Conservation (phyloP, 2,113 vertebrate species). For the Rhagologus leucostigma region DNA sequence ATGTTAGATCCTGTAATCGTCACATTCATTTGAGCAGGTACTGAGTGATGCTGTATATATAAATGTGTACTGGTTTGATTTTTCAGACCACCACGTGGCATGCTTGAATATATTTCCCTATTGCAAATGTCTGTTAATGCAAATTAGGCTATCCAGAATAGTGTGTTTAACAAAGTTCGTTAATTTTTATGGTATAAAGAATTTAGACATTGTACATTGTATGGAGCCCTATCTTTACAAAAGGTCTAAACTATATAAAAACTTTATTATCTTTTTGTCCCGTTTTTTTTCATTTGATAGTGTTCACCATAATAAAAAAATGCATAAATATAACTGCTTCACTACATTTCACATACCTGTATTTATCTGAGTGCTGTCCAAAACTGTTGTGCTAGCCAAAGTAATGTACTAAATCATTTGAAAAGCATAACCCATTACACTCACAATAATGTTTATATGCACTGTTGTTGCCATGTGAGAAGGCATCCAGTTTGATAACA, state of each 20-base stretch:
- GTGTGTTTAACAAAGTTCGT: conserved; percentile 83
- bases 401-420: conserved; percentile 82
- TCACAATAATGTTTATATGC: conserved; percentile 84
- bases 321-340: conserved; percentile 84
- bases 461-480: conserved; percentile 88
- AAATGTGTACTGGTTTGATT: conserved; percentile 86
- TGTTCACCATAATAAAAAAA: conserved; percentile 81
- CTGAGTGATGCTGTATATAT: conserved; percentile 94
- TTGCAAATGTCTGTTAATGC: conserved; percentile 88
- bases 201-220: conserved; percentile 76
- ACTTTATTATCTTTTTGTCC: conserved; percentile 71
- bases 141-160: conserved; percentile 88
- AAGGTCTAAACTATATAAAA: conserved; percentile 77
- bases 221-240: conserved; percentile 76
- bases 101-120: conserved; percentile 85
- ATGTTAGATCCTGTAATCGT: conserved; percentile 84
- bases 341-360: conserved; percentile 92
- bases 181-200: conserved; percentile 80
- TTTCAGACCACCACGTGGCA: conserved; percentile 90
- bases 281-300: conserved; percentile 76
- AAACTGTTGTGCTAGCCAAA: conserved; percentile 89
- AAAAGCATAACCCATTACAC: conserved; percentile 76
- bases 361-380: conserved; percentile 91
- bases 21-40: conserved; percentile 99
- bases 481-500: conserved; percentile 81